Conservation (phyloP, 1,140 invertebrate genomes). For the Phocides pigmalion region DNA sequence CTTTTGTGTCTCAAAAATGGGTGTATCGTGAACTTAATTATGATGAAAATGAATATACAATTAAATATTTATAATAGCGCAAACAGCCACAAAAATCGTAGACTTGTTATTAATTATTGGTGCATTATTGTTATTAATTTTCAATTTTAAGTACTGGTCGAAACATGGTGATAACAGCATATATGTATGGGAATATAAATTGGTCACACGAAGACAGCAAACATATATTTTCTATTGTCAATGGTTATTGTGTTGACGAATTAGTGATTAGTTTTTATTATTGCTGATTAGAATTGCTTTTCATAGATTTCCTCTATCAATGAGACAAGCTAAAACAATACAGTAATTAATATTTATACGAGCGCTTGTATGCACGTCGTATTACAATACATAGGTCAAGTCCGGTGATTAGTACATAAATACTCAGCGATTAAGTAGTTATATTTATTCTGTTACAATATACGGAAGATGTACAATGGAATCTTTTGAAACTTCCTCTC, state of each 20-base stretch:
- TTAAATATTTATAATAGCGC: too few relatives aligned
- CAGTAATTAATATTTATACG: slow-evolving; percentile 22
- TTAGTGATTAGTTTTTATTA: not conserved
- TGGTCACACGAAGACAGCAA: not conserved
- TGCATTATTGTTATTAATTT: too few relatives aligned
- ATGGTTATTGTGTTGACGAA: not conserved
- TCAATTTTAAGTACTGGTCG: too few relatives aligned
- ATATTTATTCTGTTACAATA: slow-evolving; percentile 17
- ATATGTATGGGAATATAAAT: not conserved
- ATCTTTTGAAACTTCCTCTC: not conserved
- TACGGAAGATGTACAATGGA: slow-evolving; percentile 2
- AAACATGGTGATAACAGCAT: too few relatives aligned
- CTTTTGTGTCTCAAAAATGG: too few relatives aligned
- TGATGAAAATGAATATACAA: too few relatives aligned
- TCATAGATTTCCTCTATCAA: slow-evolving; percentile 11
- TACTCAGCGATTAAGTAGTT: slow-evolving; percentile 9
- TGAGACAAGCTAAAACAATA: slow-evolving; percentile 10
- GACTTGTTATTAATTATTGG: too few relatives aligned
- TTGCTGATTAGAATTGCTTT: not conserved
- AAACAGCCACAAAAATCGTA: too few relatives aligned
- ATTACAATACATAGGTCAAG: slow-evolving; percentile 2
- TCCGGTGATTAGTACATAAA: slow-evolving; percentile 8
- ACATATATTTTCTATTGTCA: not conserved
- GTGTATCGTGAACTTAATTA: too few relatives aligned
- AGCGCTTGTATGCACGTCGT: not conserved